Base-by-base conservation (phyloP, 2,797 vertebrate species). In the Scomberomorus guttatus region DNA sequence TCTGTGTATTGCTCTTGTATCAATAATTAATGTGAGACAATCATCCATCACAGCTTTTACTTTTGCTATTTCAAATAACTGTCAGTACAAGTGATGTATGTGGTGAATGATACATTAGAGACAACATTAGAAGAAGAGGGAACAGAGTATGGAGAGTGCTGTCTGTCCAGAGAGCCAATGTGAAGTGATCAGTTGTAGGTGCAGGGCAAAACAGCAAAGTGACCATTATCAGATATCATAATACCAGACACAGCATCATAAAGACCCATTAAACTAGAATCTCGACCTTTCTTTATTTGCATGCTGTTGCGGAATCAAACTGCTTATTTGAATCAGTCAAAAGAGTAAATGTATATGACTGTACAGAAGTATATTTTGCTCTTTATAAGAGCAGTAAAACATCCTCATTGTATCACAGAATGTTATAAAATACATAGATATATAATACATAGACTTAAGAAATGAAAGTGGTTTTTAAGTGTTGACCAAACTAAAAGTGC, bases 1-100 rank as follows among this genome's bases (percentile, higher is more conserved):
- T 20, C n/a, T 59, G 50, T 64, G 39, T 73, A 63, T 62, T 58
- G 3, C 18, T 44, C 18, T 50, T 25, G 25, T 48, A 44, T 50
- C 13, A 0, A 6, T 24, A 51, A 11, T 24, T 32, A 62, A n/a
- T 2, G 6, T 11, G 44, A 50, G 25, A 27, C 11, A n/a, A 24
- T 25, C n/a, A 52, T 29, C 27, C 3, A 42, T 22, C 10, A 59
- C n/a, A 75, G 22, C 18, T 32, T 39, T 55, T 27, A n/a, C n/a
- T 54, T 61, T 70, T 27, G 27, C 18, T 2, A 14, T 75, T 67
- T 58, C 22, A 39, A 52, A 14, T 27, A 24, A 6, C 11, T 15
- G 46, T 48, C 1, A 55, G 56, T 29, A n/a, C 4, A 48, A 54
- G 5, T 25, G 15, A 57, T 63, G 10, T 20, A 24, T 44, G 8